phyloP scores from a whole-genome alignment of 2,888 invertebrate genomes.

The Nymphalis polychloros region DNA sequence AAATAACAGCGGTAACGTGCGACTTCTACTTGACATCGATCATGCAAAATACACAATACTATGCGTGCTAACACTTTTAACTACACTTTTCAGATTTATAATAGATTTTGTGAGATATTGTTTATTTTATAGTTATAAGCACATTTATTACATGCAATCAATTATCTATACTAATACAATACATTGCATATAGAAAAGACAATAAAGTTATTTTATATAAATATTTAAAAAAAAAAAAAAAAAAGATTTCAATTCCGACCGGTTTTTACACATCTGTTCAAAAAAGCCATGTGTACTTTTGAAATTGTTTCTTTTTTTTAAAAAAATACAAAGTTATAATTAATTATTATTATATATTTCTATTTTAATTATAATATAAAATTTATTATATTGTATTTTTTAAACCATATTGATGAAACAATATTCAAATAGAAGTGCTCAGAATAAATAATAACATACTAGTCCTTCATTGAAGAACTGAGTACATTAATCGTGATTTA shows the following conservation, averaged over 20 bases:
- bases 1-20: slow-evolving; percentile 15
- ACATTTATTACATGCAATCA: slow-evolving; percentile 2
- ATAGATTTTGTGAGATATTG: not conserved
- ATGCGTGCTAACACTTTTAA: slow-evolving; percentile 9
- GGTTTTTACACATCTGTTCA: no score
- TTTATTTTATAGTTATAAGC: not conserved
- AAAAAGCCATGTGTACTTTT: no score
- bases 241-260: not conserved
- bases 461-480: not conserved
- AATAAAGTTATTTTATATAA: not conserved
- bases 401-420: not conserved
- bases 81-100: not conserved
- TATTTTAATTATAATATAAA: no score
- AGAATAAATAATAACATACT: not conserved
- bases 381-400: not conserved
- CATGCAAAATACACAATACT: slow-evolving; percentile 11
- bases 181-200: not conserved
- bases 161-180: not conserved
- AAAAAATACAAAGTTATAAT: no score
- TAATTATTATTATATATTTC: no score
- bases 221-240: not conserved
- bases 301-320: no score
- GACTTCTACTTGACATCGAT: slow-evolving; percentile 21
- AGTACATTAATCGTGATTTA: not conserved
- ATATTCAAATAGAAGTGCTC: slow-evolving; percentile 6